Conservation (phyloP, 1,140 invertebrate species). For the Drosophila pruinosa region DNA sequence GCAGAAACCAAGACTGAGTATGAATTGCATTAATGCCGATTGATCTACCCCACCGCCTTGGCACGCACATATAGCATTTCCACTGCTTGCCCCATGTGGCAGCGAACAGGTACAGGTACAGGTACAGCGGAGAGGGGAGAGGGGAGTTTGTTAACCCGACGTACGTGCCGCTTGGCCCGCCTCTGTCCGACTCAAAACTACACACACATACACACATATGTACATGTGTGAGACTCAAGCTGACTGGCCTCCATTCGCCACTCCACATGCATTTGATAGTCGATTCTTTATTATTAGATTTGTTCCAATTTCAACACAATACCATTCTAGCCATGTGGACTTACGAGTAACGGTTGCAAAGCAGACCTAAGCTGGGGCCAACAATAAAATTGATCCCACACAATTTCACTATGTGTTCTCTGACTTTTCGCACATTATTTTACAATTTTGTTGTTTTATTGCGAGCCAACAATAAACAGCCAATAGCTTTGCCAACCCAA, state of each 20-base stretch:
- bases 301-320: slow-evolving; percentile 17
- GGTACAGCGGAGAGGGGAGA: background rate
- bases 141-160: background rate
- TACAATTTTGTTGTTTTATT: slow-evolving; percentile 45
- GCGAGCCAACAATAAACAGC: slow-evolving; percentile 1
- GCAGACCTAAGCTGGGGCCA: background rate
- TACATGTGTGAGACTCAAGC: background rate
- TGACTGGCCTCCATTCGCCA: background rate
- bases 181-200: background rate
- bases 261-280: slow-evolving; percentile 14
- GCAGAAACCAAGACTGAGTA: background rate
- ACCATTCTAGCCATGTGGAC: no score
- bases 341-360: no score
- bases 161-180: slow-evolving; percentile 1
- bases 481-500: slow-evolving; percentile 63
- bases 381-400: background rate
- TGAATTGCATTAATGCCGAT: background rate
- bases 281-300: slow-evolving; percentile 23
- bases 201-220: no score
- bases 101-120: no score
- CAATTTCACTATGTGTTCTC: slow-evolving; percentile 16
- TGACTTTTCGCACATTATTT: slow-evolving; percentile 61
- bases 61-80: background rate
- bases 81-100: background rate
- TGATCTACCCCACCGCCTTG: background rate